Percentiles rank a stretch among this genome's conserved stretches.
These are phyloP conservation scores for Prosopocoilus inquinatus DNA, from an alignment of 2,888 invertebrate genomes.

Conservation along the genomic window DNA sequence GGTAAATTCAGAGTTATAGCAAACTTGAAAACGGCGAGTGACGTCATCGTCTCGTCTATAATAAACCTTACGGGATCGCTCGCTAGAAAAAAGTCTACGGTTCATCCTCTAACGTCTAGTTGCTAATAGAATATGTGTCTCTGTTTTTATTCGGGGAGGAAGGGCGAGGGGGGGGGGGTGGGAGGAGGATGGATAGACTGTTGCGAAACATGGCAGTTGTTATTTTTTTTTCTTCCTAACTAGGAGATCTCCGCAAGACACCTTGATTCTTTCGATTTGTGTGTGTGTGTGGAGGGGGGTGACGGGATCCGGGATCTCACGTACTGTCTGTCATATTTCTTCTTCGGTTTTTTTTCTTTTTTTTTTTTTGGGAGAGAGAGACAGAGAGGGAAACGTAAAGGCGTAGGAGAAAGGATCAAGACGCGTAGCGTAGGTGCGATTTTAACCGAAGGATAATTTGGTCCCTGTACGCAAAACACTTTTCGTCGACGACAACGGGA, in stretches of 20 bases:
- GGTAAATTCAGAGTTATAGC: conserved; percentile 9
- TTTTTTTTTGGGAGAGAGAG: no score
- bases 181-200: no score
- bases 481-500: conserved; percentile 14
- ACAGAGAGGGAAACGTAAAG: conserved; percentile 11
- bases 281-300: conserved; percentile 4
- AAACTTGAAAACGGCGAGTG: conserved; percentile 16
- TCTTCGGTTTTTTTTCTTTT: not conserved
- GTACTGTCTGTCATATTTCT: no score
- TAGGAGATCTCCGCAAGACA: conserved; percentile 10
- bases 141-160: conserved; percentile 5
- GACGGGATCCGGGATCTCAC: no score
- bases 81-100: conserved; percentile 35
- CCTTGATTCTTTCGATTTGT: conserved; percentile 9
- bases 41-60: conserved; percentile 17
- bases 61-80: conserved; percentile 33
- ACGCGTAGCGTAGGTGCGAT: conserved; percentile 26
- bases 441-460: conserved; percentile 32
- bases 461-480: conserved; percentile 35
- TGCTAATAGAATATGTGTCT: conserved; percentile 10
- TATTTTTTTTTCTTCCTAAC: conserved; percentile 11
- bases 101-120: conserved; percentile 11
- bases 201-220: conserved; percentile 18
- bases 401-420: conserved; percentile 27
- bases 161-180: conserved; percentile 1